A percentile compares a stretch with the other conserved stretches of the same genome.
These are phyloP conservation scores for Imbricaverruca yamaguchii DNA, from an alignment of 2,888 invertebrate species.

Conservation along the genomic window DNA sequence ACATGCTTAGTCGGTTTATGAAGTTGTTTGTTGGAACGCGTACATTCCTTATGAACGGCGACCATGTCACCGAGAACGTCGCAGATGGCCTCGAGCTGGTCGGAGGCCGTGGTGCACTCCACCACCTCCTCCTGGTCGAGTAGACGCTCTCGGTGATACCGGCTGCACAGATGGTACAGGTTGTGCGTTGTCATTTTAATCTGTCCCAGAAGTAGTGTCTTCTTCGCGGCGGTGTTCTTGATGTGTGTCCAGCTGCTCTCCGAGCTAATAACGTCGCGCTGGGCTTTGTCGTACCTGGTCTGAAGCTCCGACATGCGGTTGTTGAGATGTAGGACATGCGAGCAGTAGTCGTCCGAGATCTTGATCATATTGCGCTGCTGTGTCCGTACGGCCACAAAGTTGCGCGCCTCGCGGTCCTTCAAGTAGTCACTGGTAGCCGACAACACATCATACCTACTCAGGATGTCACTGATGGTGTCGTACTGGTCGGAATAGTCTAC, in stretches of 20 bases:
- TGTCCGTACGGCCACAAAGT: background rate
- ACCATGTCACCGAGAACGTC: background rate
- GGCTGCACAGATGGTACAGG: conserved; percentile 11
- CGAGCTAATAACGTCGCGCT: background rate
- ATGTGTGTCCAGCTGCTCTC: conserved; percentile 4
- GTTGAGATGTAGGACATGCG: background rate
- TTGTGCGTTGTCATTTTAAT: conserved; percentile 49
- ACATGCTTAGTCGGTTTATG: too few relatives aligned
- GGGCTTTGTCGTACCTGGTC: background rate
- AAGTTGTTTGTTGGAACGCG: too few relatives aligned
- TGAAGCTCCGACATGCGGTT: conserved; percentile 2
- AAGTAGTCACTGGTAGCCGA: background rate
- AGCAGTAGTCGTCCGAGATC: background rate
- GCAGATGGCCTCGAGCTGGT: background rate
- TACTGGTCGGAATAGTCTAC: background rate
- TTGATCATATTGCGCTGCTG: background rate
- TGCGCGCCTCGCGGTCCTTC: background rate
- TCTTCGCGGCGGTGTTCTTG: conserved; percentile 37
- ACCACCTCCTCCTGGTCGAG: conserved; percentile 3
- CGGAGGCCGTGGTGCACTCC: background rate
- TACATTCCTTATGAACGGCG: background rate
- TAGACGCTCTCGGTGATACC: background rate
- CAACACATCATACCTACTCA: conserved; percentile 1
- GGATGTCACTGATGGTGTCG: background rate
- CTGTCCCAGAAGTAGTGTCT: conserved; percentile 74